These are phyloP conservation scores for Strigamia crassipes DNA, from an alignment of 2,888 invertebrate genomes.

Conservation along the genomic window DNA sequence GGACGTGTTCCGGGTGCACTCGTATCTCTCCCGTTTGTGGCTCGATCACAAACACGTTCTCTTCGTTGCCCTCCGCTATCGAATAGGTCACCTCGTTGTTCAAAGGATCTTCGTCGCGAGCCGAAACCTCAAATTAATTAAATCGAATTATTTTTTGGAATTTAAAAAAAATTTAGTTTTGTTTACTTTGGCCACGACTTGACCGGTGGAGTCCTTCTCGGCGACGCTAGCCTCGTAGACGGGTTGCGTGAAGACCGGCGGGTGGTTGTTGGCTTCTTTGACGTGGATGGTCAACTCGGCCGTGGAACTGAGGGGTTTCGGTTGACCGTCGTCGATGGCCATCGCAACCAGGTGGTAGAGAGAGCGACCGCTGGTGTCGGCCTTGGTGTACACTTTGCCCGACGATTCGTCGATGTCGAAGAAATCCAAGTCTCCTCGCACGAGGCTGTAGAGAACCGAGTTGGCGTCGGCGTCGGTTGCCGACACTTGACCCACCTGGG, in stretches of 20 bases:
- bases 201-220: conserved; percentile 53
- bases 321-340: conserved; percentile 49
- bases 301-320: conserved; percentile 49
- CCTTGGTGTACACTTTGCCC: conserved; percentile 52
- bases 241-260: conserved; percentile 54
- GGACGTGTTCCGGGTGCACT: conserved; percentile 52
- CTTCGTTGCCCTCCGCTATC: conserved; percentile 57
- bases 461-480: conserved; percentile 71
- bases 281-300: conserved; percentile 53
- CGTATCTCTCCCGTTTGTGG: conserved; percentile 59
- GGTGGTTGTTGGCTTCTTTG: conserved; percentile 54
- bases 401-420: conserved; percentile 53
- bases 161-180: too few relatives aligned
- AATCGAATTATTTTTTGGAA: too few relatives aligned
- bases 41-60: conserved; percentile 60
- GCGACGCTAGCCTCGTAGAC: conserved; percentile 53
- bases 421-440: conserved; percentile 51
- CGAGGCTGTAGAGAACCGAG: conserved; percentile 76
- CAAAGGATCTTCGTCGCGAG: conserved; percentile 53
- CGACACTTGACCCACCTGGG: conserved; percentile 82
- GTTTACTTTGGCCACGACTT: conserved; percentile 52
- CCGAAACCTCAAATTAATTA: too few relatives aligned
- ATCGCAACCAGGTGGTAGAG: conserved; percentile 48
- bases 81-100: conserved; percentile 54
- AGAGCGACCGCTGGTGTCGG: conserved; percentile 46